Conservation (phyloP, 1,140 invertebrate genomes). For the Drosophila ficusphila region DNA sequence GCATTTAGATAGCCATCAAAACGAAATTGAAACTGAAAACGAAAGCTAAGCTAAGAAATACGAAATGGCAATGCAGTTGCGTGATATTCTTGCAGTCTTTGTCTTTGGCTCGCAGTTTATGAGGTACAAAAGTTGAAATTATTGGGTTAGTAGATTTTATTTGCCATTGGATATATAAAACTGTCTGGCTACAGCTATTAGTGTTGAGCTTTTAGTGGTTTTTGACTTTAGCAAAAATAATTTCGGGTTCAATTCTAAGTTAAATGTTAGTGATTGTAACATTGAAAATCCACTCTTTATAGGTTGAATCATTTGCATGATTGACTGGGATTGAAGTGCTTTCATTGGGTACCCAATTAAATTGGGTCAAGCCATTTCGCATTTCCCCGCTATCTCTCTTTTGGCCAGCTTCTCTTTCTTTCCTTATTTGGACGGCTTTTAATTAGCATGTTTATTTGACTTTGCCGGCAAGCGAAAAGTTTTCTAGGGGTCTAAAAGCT, state of each 20-base stretch:
- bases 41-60: conserved; percentile 32
- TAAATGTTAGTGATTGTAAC: too few relatives aligned
- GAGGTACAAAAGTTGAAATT: neutral
- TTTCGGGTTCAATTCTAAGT: too few relatives aligned
- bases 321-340: conserved; percentile 18
- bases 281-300: neutral
- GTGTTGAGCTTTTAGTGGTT: too few relatives aligned
- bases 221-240: too few relatives aligned
- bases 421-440: conserved; percentile 55
- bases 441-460: conserved; percentile 82
- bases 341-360: conserved; percentile 40
- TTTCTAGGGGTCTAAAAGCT: conserved; percentile 36
- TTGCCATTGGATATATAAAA: too few relatives aligned
- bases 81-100: neutral
- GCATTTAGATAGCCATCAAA: conserved; percentile 66
- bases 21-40: conserved; percentile 34
- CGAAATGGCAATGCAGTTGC: conserved; percentile 6
- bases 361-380: conserved; percentile 68
- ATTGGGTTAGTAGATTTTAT: neutral
- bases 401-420: conserved; percentile 3
- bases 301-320: neutral
- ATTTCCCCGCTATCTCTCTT: neutral
- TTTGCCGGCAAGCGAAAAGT: conserved; percentile 58
- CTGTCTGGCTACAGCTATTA: too few relatives aligned
- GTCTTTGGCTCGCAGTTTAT: neutral